Evolutionary conservation across 2,113 vertebrate species (phyloP), one percentile per base, ranked within the genome.

Genomic region (Gallinago media): DNA sequence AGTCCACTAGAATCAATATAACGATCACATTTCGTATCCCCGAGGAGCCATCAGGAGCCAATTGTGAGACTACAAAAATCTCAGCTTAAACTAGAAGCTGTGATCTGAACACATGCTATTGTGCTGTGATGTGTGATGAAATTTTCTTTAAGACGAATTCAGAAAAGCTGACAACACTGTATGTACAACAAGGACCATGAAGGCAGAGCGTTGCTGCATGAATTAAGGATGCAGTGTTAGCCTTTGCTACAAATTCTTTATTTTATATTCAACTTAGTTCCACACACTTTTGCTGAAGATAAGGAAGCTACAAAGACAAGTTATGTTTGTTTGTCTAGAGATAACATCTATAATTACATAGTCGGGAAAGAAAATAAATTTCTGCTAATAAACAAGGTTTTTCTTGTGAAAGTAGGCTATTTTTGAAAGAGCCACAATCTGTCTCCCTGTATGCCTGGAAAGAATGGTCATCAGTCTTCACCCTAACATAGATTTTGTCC

Each of bases 1-100:
- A 89, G 61, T 68, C 47, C 65, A 75, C 55, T 47, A 81, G 91
- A 96, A 92, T 96, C 94, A 87, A 97, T 96, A 68, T 25, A 91
- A 84, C 38, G 89, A 81, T 94, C 94, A 71, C 65, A 92, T 84
- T 89, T 44, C n/a, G 4, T 74, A 84, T 91, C 93, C 70, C 91
- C 1, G 1, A 91, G 75, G 90, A 94, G 71, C 36, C 40, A 95
- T 72, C 3, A 8, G 40, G 22, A 93, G 78, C 82, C 90, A 97
- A 62, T 3, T 70, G 49, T 70, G 83, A 96, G 80, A 84, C 34
- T 86, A 65, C 36, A 95, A 71, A 96, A 95, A 55, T 38, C 42
- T 86, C 70, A 80, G 49, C 50, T 86, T 86, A 77, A 87, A 78
- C 63, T 38, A 81, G 86, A 85, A 78, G 18, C 66, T 84, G 50